A percentile compares a stretch with the other conserved stretches of the same genome.
phyloP scores from a whole-genome alignment of 2,888 invertebrate species.

The Plusia festucae region DNA sequence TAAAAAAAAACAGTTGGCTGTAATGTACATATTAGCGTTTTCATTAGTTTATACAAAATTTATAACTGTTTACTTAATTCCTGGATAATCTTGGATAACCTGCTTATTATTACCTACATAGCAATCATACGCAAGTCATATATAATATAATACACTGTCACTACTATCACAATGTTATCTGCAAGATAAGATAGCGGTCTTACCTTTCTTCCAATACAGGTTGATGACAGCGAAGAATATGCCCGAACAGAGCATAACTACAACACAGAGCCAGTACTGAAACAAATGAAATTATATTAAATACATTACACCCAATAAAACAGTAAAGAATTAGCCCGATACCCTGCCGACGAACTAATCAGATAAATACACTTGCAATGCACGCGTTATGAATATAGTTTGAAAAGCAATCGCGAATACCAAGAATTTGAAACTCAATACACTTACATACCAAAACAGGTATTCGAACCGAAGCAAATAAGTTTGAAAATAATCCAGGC shows the following conservation, averaged over 20 bases:
- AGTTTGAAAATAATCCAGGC: not conserved
- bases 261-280: slow-evolving; percentile 92
- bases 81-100: slow-evolving; percentile 5
- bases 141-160: slow-evolving; percentile 30
- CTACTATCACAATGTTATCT: slow-evolving; percentile 49
- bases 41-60: not conserved
- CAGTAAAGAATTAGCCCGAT: not conserved
- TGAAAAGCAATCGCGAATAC: not conserved
- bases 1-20: not conserved
- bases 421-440: not conserved
- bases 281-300: slow-evolving; percentile 63
- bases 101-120: slow-evolving; percentile 18
- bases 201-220: slow-evolving; percentile 93
- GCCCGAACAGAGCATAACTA: slow-evolving; percentile 91
- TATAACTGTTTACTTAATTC: not conserved
- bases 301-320: not conserved
- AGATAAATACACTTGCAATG: not conserved
- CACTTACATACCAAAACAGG: not conserved
- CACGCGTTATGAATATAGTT: not conserved
- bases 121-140: slow-evolving; percentile 16
- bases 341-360: not conserved
- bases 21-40: not conserved
- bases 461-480: not conserved
- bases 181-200: slow-evolving; percentile 55
- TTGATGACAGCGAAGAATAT: slow-evolving; percentile 92